Base-by-base conservation (phyloP, 2,888 invertebrate species). In the Drosophila meridiana region DNA sequence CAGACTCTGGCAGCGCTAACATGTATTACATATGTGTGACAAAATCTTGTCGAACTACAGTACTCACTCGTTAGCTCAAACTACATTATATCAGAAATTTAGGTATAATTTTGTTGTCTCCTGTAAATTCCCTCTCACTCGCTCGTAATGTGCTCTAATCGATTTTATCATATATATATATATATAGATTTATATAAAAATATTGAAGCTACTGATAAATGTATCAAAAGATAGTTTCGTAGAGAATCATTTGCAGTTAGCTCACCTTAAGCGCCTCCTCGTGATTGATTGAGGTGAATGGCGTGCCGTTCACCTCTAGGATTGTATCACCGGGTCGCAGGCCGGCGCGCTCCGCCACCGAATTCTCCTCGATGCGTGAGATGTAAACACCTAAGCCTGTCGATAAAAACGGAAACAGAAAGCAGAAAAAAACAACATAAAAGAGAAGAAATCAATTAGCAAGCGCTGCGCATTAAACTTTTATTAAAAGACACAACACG, bases 301-400 rank as follows among this genome's bases (percentile, higher is more conserved):
- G 98, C 73, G 97, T 97, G 75, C 98, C 98, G 94, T 98, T 98
- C 82, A 98, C 98, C 94, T 98, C 98, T 90, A 98, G 94, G 92
- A 98, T 98, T 93, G 98, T 97, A 94, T 98, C 98, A 78, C 98
- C 98, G 78, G 97, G 97, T 91, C 97, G 95, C 80, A 98, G 94
- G 78, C 98, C 98, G 75, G 97, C 96, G 82, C 97, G 95, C 93
- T 98, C 97, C 79, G 98, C 97, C 84, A 97, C 96, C 89, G 97
- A 97, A 78, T 97, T 97, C 90, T 97, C 97, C 93, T 98, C 97
- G 89, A 98, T 97, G 90, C 97, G 95, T 90, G 97, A 98, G 94
- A 98, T 97, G 94, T 97, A 98, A 92, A 98, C 97, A 92, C 97
- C 97, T 92, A 97, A 96, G 91, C 97, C 97, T 97, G 65, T 2